These are phyloP conservation scores for Spisula solida DNA, from an alignment of 2,888 invertebrate species.

Conservation along the genomic window DNA sequence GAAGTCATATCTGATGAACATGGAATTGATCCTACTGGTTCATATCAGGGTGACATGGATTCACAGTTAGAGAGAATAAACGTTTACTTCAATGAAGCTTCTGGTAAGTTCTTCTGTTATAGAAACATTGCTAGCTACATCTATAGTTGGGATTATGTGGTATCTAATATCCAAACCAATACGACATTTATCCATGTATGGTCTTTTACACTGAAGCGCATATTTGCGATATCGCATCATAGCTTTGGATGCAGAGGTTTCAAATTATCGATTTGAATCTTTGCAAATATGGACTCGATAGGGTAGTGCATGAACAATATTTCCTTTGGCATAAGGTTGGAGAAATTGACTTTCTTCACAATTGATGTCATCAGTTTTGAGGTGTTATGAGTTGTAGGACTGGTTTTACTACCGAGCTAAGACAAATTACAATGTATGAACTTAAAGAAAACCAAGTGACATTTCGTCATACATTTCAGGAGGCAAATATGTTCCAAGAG, in stretches of 20 bases:
- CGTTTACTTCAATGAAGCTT: slow-evolving; percentile 96
- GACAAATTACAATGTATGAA: neutral
- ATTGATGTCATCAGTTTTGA: too few relatives aligned
- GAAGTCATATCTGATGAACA: slow-evolving; percentile 91
- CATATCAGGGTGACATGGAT: slow-evolving; percentile 92
- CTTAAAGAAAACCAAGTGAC: neutral
- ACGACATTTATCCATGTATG: neutral
- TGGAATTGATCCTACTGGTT: slow-evolving; percentile 84
- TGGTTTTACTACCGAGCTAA: too few relatives aligned
- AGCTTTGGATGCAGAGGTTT: too few relatives aligned
- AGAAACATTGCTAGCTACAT: neutral
- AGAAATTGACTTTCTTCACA: too few relatives aligned
- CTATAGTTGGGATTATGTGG: neutral
- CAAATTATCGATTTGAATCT: too few relatives aligned
- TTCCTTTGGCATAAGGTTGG: too few relatives aligned
- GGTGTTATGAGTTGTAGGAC: too few relatives aligned
- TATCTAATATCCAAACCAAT: too few relatives aligned
- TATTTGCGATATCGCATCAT: too few relatives aligned
- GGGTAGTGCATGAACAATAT: too few relatives aligned
- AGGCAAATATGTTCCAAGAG: slow-evolving; percentile 97
- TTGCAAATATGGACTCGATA: too few relatives aligned
- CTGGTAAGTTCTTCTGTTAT: slow-evolving; percentile 46
- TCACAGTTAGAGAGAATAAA: slow-evolving; percentile 95
- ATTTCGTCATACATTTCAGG: slow-evolving; percentile 51
- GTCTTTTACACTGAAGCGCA: too few relatives aligned